Percentiles rank a stretch among this genome's conserved stretches.
These are phyloP conservation scores for Miichthys miiuy DNA, from an alignment of 2,797 vertebrate genomes.

Conservation along the genomic window DNA sequence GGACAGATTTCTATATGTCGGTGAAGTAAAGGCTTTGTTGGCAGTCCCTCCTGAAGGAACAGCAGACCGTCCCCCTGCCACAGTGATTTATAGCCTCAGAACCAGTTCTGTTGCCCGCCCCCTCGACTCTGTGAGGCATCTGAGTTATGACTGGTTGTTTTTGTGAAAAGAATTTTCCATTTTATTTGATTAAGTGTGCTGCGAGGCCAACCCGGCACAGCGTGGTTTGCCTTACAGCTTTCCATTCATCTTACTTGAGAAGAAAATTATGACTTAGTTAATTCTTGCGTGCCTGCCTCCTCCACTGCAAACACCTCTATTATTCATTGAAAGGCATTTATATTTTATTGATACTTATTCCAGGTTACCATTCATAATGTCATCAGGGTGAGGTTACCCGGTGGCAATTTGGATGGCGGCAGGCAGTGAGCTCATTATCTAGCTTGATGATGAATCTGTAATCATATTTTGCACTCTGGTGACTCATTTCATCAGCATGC, in stretches of 20 bases:
- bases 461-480: slow-evolving; percentile 44
- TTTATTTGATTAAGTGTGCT: slow-evolving; percentile 74
- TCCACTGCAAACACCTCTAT: slow-evolving; percentile 66
- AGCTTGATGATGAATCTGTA: slow-evolving; percentile 49
- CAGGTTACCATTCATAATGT: slow-evolving; percentile 60
- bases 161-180: slow-evolving; percentile 62
- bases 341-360: slow-evolving; percentile 75
- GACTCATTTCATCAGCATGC: slow-evolving; percentile 48
- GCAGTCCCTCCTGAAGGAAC: slow-evolving; percentile 35
- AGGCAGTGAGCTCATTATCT: slow-evolving; percentile 67
- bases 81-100: slow-evolving; percentile 64
- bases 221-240: slow-evolving; percentile 42
- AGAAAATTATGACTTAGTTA: slow-evolving; percentile 74
- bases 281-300: slow-evolving; percentile 58
- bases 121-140: slow-evolving; percentile 40
- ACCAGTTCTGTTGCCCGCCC: slow-evolving; percentile 24
- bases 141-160: slow-evolving; percentile 69
- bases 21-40: slow-evolving; percentile 33
- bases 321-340: slow-evolving; percentile 73
- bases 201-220: slow-evolving; percentile 37
- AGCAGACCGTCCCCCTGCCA: slow-evolving; percentile 33
- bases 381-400: slow-evolving; percentile 43
- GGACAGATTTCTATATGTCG: slow-evolving; percentile 14
- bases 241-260: slow-evolving; percentile 66
- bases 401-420: slow-evolving; percentile 44